Evolutionary conservation across 1,140 invertebrate genomes (phyloP).

Genomic region (Megalonaias nervosa): DNA sequence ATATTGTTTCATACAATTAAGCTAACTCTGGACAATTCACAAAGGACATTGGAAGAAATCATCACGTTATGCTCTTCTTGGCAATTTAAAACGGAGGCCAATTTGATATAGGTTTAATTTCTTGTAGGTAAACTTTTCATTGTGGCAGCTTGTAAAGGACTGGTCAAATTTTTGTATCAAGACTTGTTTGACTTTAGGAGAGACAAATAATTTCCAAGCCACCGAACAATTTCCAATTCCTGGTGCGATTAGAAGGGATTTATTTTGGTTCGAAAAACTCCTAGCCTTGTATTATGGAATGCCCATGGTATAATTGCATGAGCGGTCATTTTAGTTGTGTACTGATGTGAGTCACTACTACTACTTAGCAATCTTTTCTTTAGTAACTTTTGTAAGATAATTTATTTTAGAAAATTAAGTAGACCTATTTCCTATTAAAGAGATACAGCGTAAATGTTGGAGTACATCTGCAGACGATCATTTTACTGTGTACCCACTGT

Average conservation of each 20-base stretch:
- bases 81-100: constrained; percentile 1
- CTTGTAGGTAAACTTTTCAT: constrained; percentile 21
- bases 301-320: too few relatives aligned
- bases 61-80: constrained; percentile 2
- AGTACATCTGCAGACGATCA: too few relatives aligned
- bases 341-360: too few relatives aligned
- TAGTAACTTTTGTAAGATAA: too few relatives aligned
- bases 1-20: neutral
- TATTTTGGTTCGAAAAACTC: too few relatives aligned
- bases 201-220: neutral
- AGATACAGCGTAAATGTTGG: too few relatives aligned
- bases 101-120: neutral
- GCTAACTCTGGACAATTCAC: constrained; percentile 14
- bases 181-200: constrained; percentile 1
- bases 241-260: neutral
- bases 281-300: too few relatives aligned
- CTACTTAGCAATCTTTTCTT: too few relatives aligned
- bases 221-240: neutral
- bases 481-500: too few relatives aligned
- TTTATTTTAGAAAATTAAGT: too few relatives aligned
- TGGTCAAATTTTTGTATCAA: neutral
- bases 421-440: too few relatives aligned
- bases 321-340: too few relatives aligned
- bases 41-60: neutral
- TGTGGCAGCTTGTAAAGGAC: neutral